Conservation (phyloP, 2,113 vertebrate species). For the Sander vitreus region DNA sequence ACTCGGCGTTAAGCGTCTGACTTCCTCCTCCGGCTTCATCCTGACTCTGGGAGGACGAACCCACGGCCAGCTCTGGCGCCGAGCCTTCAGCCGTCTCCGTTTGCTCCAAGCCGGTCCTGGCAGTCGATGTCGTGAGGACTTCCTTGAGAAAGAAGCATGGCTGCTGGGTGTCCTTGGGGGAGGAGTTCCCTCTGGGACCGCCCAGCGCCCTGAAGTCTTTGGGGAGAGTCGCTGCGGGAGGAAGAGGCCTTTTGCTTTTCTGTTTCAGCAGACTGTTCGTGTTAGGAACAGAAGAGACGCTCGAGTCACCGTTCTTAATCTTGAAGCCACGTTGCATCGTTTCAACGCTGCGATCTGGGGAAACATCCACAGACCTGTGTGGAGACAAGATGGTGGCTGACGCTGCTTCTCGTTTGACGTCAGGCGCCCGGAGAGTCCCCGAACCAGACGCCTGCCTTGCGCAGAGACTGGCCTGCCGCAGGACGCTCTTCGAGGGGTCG, state of each 20-base stretch:
- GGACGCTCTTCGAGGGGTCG: slow-evolving; percentile 89
- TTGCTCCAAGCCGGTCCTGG: slow-evolving; percentile 71
- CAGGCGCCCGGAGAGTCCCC: slow-evolving; percentile 55
- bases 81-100: slow-evolving; percentile 76
- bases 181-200: slow-evolving; percentile 49
- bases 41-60: slow-evolving; percentile 88
- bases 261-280: slow-evolving; percentile 75
- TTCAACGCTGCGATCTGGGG: neutral
- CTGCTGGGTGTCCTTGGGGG: slow-evolving; percentile 80
- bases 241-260: slow-evolving; percentile 60
- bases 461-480: slow-evolving; percentile 89
- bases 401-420: slow-evolving; percentile 81
- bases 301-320: neutral
- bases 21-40: slow-evolving; percentile 79
- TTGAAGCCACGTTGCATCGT: neutral
- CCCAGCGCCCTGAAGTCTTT: slow-evolving; percentile 80
- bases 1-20: slow-evolving; percentile 82
- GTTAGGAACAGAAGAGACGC: neutral
- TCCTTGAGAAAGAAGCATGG: slow-evolving; percentile 29
- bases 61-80: slow-evolving; percentile 82
- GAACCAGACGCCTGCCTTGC: slow-evolving; percentile 76
- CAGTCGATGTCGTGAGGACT: slow-evolving; percentile 1
- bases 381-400: neutral
- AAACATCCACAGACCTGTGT: slow-evolving; percentile 72
- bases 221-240: slow-evolving; percentile 3